Evolutionary conservation across 2,113 vertebrate species (phyloP), one percentile per base, ranked within the genome.

Genomic region (Fregetta grallaria): DNA sequence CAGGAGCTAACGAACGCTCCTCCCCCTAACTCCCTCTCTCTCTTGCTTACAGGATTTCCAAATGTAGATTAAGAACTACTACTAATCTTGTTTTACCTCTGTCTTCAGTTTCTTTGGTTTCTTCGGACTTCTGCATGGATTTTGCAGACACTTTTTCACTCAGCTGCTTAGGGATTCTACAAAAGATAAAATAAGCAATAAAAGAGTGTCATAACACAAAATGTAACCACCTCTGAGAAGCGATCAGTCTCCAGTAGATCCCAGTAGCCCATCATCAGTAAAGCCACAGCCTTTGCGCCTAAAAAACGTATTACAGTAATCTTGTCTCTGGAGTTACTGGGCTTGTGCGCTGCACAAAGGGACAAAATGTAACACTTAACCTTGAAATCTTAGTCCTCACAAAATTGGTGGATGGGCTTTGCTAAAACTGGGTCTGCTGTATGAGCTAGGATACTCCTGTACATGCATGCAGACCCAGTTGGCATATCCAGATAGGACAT

Each of bases 81-180:
- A 22, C 50, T 61, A 5, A 71, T 87, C 45, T 55, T 45, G n/a
- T 71, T 82, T 95, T 98, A 99, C 99, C 99, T 98, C 97, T 96
- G 68, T 85, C 95, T 93, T 98, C 95, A 30, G 91, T 53, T 88
- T 94, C 93, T 55, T 96, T 92, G 84, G 50, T 94, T 94, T 90
- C 97, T 95, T 96, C 96, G 79, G 58, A 56, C 47, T 96, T 98
- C 97, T 88, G 90, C 86, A 96, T 95, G 29, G 96, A 93, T 97
- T 99, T 98, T 86, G 96, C 95, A 96, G 99, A 98, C 59, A 98
- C 93, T 97, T 98, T 98, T 91, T 99, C 98, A 91, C 97, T 99
- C 70, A 99, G 98, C 30, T 98, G 97, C 96, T 99, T 99, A 10
- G 99, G 98, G 96, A 99, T 99, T 94, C 99, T 99, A 94, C 73